Base-by-base conservation (phyloP, 2,113 vertebrate species). In the Carlito syrichta region DNA sequence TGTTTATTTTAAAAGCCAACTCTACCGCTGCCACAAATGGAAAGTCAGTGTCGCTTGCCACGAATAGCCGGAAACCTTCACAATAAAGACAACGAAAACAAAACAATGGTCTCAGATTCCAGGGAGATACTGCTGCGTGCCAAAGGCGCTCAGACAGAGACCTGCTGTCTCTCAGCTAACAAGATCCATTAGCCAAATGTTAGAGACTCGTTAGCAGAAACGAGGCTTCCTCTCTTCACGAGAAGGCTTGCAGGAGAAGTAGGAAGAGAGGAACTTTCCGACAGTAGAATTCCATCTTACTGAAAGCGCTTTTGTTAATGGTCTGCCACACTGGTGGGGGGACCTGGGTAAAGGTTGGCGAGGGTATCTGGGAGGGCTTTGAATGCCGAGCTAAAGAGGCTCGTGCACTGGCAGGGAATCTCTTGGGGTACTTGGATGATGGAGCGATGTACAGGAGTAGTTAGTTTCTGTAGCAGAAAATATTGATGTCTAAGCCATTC, bases 291-390 rank as follows among this genome's bases (percentile, higher is more conserved):
- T 48, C 6, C 3, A 30, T 8, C 1, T 38, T 96, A 52, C 35
- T 40, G 52, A 62, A 32, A 38, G 22, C 35, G 19, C 9, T 14
- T 20, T 27, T 30, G 10, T 43, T 8, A 12, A 20, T 3, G 6
- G 2, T 5, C 38, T 5, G 73, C 32, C 62, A 35, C 4, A 0
- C 0, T 0, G 6, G 13, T 4, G 19, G 38, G 5, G 30, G 25
- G 19, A 30, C 50, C 60, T 32, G 16, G 13, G 58, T 6, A 14
- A 17, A 48, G 50, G 84, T 32, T 2, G 32, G 27, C 0, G 14
- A 38, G 66, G 68, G 54, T 84, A 3, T 8, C 11, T 40, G 58
- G 85, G 48, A 68, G 77, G 40, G 50, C 35, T 5, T 7, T 2
- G 1, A 6, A 17, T 27, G 91, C 20, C 0, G 5, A 71, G 82